phyloP scores from a whole-genome alignment of 2,888 invertebrate species.

The Tinea semifulvella region DNA sequence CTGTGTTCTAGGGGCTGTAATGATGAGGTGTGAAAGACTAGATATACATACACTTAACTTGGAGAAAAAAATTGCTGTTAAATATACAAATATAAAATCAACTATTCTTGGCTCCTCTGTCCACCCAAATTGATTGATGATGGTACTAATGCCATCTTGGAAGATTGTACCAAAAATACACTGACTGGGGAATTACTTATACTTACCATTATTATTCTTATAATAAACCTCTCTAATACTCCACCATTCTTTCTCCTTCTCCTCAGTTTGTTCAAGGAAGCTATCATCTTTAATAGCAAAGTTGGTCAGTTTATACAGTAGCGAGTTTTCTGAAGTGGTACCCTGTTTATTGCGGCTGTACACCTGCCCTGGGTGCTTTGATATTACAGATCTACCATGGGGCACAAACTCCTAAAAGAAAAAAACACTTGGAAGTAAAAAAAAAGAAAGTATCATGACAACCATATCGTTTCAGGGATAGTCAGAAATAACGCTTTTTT shows the following conservation, averaged over 20 bases:
- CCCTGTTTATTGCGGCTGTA: constrained; percentile 54
- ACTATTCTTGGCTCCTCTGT: too few species aligned
- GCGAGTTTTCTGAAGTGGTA: constrained; percentile 69
- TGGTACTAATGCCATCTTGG: background rate
- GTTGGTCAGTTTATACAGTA: constrained; percentile 77
- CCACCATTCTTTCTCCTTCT: constrained; percentile 67
- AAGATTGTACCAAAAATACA: background rate
- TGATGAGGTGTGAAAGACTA: too few species aligned
- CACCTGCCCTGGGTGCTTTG: constrained; percentile 78
- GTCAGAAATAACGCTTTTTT: too few species aligned
- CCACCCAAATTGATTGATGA: too few species aligned
- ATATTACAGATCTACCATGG: constrained; percentile 83
- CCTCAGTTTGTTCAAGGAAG: constrained; percentile 65
- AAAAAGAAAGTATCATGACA: too few species aligned
- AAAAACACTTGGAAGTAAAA: too few species aligned
- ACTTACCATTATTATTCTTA: constrained; percentile 34
- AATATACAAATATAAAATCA: too few species aligned
- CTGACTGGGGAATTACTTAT: background rate
- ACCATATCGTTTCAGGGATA: too few species aligned
- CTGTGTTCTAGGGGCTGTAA: too few species aligned
- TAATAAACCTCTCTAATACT: constrained; percentile 50
- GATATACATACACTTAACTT: too few species aligned
- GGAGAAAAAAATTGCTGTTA: too few species aligned
- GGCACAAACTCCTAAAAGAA: constrained; percentile 82
- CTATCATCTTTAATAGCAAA: constrained; percentile 78